Conservation (phyloP, 2,113 vertebrate species). For the Pelvicachromis taeniatus region DNA sequence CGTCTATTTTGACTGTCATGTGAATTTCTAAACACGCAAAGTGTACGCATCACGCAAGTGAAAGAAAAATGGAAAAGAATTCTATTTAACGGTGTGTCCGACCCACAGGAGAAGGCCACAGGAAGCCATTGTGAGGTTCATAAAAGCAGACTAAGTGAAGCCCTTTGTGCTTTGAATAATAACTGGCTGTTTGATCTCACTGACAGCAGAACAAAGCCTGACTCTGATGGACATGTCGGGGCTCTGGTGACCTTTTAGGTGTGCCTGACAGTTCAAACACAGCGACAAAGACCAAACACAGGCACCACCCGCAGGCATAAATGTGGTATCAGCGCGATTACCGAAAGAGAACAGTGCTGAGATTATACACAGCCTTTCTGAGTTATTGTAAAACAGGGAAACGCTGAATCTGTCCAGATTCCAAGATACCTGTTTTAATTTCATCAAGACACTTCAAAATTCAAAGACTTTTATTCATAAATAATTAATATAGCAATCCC, state of each 20-base stretch:
- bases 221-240: background rate
- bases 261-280: constrained; percentile 33
- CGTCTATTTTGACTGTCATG: background rate
- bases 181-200: constrained; percentile 2
- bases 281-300: background rate
- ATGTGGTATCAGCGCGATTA: background rate
- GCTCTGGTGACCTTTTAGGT: constrained; percentile 43
- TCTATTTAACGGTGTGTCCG: background rate
- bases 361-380: background rate
- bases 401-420: background rate
- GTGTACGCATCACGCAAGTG: background rate
- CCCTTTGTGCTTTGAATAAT: constrained; percentile 6
- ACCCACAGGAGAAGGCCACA: background rate
- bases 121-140: background rate
- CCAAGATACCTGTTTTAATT: background rate
- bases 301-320: background rate
- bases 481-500: background rate
- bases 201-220: constrained; percentile 16
- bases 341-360: background rate
- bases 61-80: background rate
- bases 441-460: background rate
- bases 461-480: background rate
- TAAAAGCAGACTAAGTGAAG: background rate
- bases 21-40: background rate
- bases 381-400: background rate